These are phyloP conservation scores for Ethmia dodecea DNA, from an alignment of 2,888 invertebrate genomes.

Conservation along the genomic window DNA sequence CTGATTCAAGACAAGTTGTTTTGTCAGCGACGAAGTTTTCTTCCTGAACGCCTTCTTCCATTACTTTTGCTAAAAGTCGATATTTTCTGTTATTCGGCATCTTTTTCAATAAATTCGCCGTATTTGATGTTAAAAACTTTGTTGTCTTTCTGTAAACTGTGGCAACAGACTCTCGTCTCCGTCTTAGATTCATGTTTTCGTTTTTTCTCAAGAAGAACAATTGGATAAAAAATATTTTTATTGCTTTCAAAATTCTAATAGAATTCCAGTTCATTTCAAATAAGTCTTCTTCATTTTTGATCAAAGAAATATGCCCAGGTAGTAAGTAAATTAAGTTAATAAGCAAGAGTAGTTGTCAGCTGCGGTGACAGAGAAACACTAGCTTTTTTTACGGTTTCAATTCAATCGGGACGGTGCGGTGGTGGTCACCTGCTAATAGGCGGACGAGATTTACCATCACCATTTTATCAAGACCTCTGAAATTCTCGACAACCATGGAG, in stretches of 20 bases:
- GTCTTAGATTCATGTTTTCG: slow-evolving; percentile 44
- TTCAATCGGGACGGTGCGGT: slow-evolving; percentile 57
- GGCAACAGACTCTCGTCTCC: slow-evolving; percentile 59
- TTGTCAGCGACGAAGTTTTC: slow-evolving; percentile 19
- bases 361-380: slow-evolving; percentile 44
- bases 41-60: slow-evolving; percentile 33
- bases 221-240: slow-evolving; percentile 28
- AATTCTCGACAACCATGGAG: too few species aligned
- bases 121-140: slow-evolving; percentile 56
- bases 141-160: slow-evolving; percentile 65
- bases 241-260: slow-evolving; percentile 24
- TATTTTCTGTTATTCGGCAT: slow-evolving; percentile 51
- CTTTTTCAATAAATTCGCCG: slow-evolving; percentile 52
- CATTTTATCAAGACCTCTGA: slow-evolving; percentile 34
- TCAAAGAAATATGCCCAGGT: neutral
- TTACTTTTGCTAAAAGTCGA: slow-evolving; percentile 34
- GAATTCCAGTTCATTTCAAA: slow-evolving; percentile 28
- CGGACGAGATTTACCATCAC: slow-evolving; percentile 34
- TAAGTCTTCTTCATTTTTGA: slow-evolving; percentile 22
- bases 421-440: slow-evolving; percentile 58
- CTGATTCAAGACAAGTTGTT: too few species aligned
- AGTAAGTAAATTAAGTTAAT: slow-evolving; percentile 3
- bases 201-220: slow-evolving; percentile 23
- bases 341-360: slow-evolving; percentile 40
- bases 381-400: slow-evolving; percentile 51